phyloP scores from a whole-genome alignment of 2,113 vertebrate genomes.

The Oreochromis aureus region DNA sequence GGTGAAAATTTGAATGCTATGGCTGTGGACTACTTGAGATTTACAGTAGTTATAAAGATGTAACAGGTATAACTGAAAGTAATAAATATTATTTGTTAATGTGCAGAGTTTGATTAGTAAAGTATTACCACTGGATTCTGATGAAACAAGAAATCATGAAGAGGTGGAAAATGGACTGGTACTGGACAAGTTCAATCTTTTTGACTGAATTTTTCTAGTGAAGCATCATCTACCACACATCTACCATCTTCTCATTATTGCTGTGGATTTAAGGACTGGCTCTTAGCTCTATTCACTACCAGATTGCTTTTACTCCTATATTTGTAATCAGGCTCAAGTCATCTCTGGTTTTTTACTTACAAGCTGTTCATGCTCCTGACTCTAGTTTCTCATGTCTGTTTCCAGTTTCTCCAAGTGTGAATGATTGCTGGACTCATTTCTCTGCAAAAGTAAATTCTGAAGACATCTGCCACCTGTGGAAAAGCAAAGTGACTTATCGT shows the following conservation, averaged over 20 bases:
- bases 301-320: neutral
- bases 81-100: neutral
- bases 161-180: neutral
- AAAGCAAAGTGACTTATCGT: neutral
- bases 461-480: neutral
- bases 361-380: neutral
- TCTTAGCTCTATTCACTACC: neutral
- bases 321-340: neutral
- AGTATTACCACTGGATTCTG: neutral
- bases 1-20: neutral
- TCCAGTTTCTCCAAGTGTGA: neutral
- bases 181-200: neutral
- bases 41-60: neutral
- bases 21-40: neutral
- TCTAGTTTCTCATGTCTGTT: neutral
- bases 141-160: neutral
- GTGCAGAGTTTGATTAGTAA: neutral
- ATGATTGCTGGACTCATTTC: neutral
- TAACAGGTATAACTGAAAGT: neutral
- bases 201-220: neutral
- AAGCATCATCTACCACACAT: neutral
- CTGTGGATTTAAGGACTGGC: neutral
- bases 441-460: too few species aligned
- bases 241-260: neutral
- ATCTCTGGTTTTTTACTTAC: neutral